Evolutionary conservation across 2,797 vertebrate genomes (phyloP), one percentile per base, ranked within the genome.

Genomic region (Thunnus albacares): DNA sequence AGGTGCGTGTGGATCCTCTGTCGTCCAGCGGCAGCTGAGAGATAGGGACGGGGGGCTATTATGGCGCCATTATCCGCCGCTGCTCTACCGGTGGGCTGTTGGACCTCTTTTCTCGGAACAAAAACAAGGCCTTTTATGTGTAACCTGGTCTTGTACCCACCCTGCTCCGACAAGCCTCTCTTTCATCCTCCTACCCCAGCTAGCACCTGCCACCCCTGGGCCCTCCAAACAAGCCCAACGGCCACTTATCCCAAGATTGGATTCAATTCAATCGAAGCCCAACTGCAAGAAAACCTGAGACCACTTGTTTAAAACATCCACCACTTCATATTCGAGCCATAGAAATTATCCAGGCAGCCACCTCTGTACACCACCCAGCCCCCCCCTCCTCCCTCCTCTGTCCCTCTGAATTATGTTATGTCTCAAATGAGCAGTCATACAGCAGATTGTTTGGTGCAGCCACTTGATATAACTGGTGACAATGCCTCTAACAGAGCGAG

Each of bases 341-440:
- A 82, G 59, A 80, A 79, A 75, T 71, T 1, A 77, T 79, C 73
- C 75, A 75, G 63, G 80, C 78, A 69, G 68, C 77, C 79, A 90
- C 86, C 87, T 85, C 87, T 87, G 80, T 43, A 64, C 53, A 4
- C 43, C 63, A 1, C 15, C 35, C 52, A 8, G 1, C 41, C 52
- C 26, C 17, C 33, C 24, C 47, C 4, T 13, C 47, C 56, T 12
- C 68, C 71, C 26, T 6, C 58, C 71, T 38, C 75, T 73, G 82
- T 71, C 84, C 76, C 75, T 80, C 78, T 89, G 75, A 89, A 89
- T 91, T 82, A 86, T 82, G 89, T 80, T 71, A 87, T 86, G 88
- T 94, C 90, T 94, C 60, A 92, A 94, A 93, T 94, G 93, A 94
- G 92, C 93, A 94, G 86, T 90, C 90, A 72, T 87, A 86, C 90